A percentile compares a stretch with the other conserved stretches of the same genome.
These are phyloP conservation scores for Amphipoea oculea DNA, from an alignment of 2,888 invertebrate species.

Conservation along the genomic window DNA sequence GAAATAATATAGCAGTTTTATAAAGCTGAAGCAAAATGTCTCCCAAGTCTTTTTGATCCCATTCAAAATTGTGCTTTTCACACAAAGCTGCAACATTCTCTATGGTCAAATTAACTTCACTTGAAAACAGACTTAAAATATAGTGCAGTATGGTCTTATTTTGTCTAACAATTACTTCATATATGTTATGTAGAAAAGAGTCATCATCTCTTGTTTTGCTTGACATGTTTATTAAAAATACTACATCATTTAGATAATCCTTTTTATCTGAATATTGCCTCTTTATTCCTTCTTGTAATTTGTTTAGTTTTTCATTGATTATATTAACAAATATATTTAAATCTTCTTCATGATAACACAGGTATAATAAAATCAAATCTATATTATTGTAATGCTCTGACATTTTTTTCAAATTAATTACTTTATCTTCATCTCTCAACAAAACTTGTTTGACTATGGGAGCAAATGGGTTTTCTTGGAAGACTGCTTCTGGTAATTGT, in stretches of 20 bases:
- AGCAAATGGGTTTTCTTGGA: slow-evolving; percentile 66
- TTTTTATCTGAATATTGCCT: slow-evolving; percentile 81
- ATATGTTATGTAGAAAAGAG: slow-evolving; percentile 18
- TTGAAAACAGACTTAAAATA: slow-evolving; percentile 72
- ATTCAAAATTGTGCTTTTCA: slow-evolving; percentile 64
- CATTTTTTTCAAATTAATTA: slow-evolving; percentile 68
- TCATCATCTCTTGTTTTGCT: slow-evolving; percentile 65
- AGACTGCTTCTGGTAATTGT: slow-evolving; percentile 67
- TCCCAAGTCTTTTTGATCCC: slow-evolving; percentile 59
- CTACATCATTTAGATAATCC: slow-evolving; percentile 75
- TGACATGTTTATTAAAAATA: slow-evolving; percentile 74
- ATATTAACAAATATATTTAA: slow-evolving; percentile 68
- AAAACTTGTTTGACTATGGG: slow-evolving; percentile 63
- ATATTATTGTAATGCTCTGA: slow-evolving; percentile 70
- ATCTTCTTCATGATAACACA: slow-evolving; percentile 72
- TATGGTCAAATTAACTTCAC: slow-evolving; percentile 70
- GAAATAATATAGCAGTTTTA: slow-evolving; percentile 72
- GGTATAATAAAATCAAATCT: slow-evolving; percentile 76
- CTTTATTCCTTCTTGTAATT: slow-evolving; percentile 72
- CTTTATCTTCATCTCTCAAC: slow-evolving; percentile 66
- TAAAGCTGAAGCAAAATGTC: slow-evolving; percentile 75
- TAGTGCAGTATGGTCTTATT: slow-evolving; percentile 76
- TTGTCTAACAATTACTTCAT: slow-evolving; percentile 66
- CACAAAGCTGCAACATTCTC: slow-evolving; percentile 73
- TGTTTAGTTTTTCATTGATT: slow-evolving; percentile 72